phyloP scores from a whole-genome alignment of 2,888 invertebrate species.

The Hypolimnas misippus region DNA sequence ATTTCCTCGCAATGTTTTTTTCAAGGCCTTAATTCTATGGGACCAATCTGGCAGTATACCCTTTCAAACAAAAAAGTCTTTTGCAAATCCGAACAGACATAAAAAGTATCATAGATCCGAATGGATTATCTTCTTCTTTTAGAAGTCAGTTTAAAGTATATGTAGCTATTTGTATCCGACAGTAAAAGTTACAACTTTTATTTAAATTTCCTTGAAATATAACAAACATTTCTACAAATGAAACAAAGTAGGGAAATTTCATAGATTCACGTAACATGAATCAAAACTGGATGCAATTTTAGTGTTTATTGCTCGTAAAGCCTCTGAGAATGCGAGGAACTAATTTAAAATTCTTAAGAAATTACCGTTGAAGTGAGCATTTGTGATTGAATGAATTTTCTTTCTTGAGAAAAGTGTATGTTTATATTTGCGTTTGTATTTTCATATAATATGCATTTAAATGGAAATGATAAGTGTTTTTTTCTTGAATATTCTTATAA shows the following conservation, averaged over 20 bases:
- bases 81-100: too few relatives aligned
- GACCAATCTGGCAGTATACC: too few relatives aligned
- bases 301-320: conserved; percentile 32
- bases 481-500: too few relatives aligned
- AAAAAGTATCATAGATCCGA: too few relatives aligned
- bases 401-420: not conserved
- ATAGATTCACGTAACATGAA: conserved; percentile 17
- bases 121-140: too few relatives aligned
- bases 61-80: too few relatives aligned
- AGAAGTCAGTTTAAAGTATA: not conserved
- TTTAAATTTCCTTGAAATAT: not conserved
- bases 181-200: not conserved
- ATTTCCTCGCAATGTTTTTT: too few relatives aligned
- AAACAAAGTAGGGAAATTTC: conserved; percentile 1
- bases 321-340: conserved; percentile 17
- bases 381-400: not conserved
- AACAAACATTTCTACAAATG: not conserved
- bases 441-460: too few relatives aligned
- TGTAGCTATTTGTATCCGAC: not conserved
- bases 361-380: conserved; percentile 3
- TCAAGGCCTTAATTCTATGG: too few relatives aligned
- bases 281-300: conserved; percentile 30
- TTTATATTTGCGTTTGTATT: not conserved
- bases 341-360: conserved; percentile 25
- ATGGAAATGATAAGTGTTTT: too few relatives aligned